Percentiles rank a stretch among this genome's conserved stretches.
These are phyloP conservation scores for Agriopis leucophaearia DNA, from an alignment of 2,888 invertebrate species.

Conservation along the genomic window DNA sequence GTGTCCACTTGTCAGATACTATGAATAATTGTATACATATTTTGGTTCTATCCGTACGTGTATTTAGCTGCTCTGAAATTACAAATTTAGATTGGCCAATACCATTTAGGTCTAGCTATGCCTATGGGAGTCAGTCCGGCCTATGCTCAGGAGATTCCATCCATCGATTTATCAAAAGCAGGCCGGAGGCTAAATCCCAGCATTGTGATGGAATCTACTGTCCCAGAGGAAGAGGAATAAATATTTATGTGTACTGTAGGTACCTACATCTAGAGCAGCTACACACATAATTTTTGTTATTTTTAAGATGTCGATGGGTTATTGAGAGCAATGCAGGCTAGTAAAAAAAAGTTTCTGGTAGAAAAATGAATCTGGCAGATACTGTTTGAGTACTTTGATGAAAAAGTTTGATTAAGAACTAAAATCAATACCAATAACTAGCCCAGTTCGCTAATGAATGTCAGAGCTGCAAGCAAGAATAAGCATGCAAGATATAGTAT, in stretches of 20 bases:
- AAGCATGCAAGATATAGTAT: too few species aligned
- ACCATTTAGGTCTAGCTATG: constrained; percentile 37
- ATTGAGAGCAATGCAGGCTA: too few species aligned
- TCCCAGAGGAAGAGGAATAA: constrained; percentile 20
- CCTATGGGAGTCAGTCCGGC: constrained; percentile 51
- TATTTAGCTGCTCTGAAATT: constrained; percentile 4
- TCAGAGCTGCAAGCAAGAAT: too few species aligned
- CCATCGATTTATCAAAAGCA: constrained; percentile 70
- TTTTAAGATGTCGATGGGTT: neutral
- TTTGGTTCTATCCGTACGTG: neutral
- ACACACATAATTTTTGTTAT: too few species aligned
- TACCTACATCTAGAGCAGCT: constrained; percentile 33
- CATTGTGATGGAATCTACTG: constrained; percentile 35
- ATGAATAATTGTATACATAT: neutral
- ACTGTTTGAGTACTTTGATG: too few species aligned
- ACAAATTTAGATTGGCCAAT: constrained; percentile 36
- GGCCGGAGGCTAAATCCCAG: constrained; percentile 43
- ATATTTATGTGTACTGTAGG: constrained; percentile 8
- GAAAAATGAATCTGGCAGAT: too few species aligned
- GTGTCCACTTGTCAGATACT: too few species aligned
- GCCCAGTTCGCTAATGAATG: too few species aligned
- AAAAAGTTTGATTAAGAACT: too few species aligned
- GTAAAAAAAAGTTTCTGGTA: too few species aligned
- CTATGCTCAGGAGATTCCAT: constrained; percentile 55
- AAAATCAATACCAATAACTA: too few species aligned